phyloP scores from a whole-genome alignment of 2,113 vertebrate genomes.

The Strix aluco region DNA sequence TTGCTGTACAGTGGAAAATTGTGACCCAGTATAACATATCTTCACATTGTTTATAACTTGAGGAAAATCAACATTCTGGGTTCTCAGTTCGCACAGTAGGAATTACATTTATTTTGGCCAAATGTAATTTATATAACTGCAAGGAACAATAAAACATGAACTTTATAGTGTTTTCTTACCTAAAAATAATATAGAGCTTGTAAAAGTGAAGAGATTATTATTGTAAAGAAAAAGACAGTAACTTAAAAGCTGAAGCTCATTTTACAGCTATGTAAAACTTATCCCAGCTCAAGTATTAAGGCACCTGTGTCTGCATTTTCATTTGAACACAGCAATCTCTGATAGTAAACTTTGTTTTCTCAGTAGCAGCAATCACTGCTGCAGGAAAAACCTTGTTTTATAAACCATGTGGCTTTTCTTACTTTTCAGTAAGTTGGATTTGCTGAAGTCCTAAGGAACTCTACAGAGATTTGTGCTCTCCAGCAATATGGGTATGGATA shows the following conservation, averaged over 20 bases:
- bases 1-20: slow-evolving; percentile 83
- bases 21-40: slow-evolving; percentile 83
- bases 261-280: slow-evolving; percentile 70
- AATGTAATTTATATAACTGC: slow-evolving; percentile 86
- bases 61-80: slow-evolving; percentile 85
- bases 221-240: slow-evolving; percentile 81
- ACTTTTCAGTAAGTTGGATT: not conserved
- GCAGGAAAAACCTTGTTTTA: slow-evolving; percentile 3
- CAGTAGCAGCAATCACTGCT: not conserved
- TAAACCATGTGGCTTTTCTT: not conserved
- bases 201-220: slow-evolving; percentile 84
- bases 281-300: slow-evolving; percentile 61
- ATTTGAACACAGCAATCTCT: not conserved
- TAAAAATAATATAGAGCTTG: slow-evolving; percentile 87
- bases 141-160: slow-evolving; percentile 87
- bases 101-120: slow-evolving; percentile 86
- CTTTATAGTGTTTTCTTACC: slow-evolving; percentile 84
- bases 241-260: slow-evolving; percentile 77
- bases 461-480: not conserved
- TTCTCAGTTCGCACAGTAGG: slow-evolving; percentile 85
- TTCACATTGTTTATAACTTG: slow-evolving; percentile 84
- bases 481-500: not conserved
- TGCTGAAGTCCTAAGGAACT: not conserved
- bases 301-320: slow-evolving; percentile 70
- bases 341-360: not conserved